phyloP scores from a whole-genome alignment of 1,140 invertebrate genomes.

The Patella vulgata region DNA sequence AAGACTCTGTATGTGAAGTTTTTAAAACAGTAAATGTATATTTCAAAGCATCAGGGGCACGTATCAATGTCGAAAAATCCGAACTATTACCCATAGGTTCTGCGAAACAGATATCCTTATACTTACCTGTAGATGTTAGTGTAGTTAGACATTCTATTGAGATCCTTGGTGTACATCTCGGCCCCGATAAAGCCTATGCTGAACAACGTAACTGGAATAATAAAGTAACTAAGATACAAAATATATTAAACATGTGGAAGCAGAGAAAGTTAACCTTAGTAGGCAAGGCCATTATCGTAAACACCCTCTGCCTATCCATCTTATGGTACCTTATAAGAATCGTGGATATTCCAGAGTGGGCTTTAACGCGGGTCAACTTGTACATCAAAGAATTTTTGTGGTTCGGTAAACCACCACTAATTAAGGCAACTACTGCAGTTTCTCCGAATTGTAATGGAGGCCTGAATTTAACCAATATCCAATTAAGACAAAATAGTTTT shows the following conservation, averaged over 20 bases:
- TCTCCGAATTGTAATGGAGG: conserved; percentile 2
- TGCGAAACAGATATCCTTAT: conserved; percentile 33
- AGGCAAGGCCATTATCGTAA: conserved; percentile 32
- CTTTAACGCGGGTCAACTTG: background rate
- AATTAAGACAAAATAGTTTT: background rate
- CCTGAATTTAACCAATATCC: conserved; percentile 3
- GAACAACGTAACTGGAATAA: conserved; percentile 9
- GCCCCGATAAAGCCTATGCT: conserved; percentile 19
- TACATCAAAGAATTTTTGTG: conserved; percentile 7
- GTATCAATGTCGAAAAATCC: conserved; percentile 35
- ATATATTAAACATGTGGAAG: background rate
- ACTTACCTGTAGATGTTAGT: conserved; percentile 36
- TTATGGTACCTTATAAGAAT: conserved; percentile 32
- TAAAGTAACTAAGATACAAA: background rate
- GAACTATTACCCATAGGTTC: conserved; percentile 34
- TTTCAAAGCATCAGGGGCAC: conserved; percentile 33
- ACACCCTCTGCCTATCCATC: conserved; percentile 28
- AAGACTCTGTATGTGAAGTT: conserved; percentile 22
- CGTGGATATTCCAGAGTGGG: conserved; percentile 21
- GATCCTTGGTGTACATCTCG: conserved; percentile 33
- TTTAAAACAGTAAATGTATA: conserved; percentile 22
- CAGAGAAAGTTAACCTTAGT: conserved; percentile 25
- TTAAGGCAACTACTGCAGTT: background rate
- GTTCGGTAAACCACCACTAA: background rate
- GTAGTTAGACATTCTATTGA: conserved; percentile 30